Conservation (phyloP, 2,113 vertebrate species). For the Pan troglodytes region NHGRI_mPanTro3-v2.1_pri NC_072409.2:70547001-70547500, state of each 20-base stretch:
- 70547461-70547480: background rate
- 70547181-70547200: background rate
- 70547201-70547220: background rate
- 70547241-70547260: background rate
- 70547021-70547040: background rate
- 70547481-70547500: background rate
- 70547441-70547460: background rate
- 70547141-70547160: background rate
- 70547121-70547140: background rate
- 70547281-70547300: background rate
- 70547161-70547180: background rate
- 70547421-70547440: background rate
- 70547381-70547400: background rate
- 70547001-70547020: background rate
- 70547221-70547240: background rate
- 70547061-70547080: too few relatives aligned
- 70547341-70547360: background rate
- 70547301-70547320: background rate
- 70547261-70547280: background rate
- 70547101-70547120: background rate
- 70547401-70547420: background rate
- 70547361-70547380: background rate
- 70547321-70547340: background rate
- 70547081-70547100: background rate
- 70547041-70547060: background rate